Conservation (phyloP, 2,797 vertebrate genomes). For the Pagetopsis macropterus region DNA sequence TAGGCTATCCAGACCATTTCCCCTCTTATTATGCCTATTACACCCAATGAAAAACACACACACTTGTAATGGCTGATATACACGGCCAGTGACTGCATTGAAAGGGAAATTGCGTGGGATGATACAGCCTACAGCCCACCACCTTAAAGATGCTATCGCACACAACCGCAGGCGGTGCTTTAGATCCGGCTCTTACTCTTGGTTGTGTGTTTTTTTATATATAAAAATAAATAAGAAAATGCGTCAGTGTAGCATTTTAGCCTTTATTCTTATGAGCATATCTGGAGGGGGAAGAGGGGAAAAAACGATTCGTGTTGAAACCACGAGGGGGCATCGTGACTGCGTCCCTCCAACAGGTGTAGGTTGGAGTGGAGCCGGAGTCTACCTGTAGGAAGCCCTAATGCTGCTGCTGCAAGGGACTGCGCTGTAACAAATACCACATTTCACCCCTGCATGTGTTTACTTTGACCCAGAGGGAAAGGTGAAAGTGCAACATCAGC, state of each 20-base stretch:
- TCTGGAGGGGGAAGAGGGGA: conserved; percentile 12
- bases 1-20: not conserved
- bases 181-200: not conserved
- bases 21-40: conserved; percentile 44
- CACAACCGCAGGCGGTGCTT: conserved; percentile 51
- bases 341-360: conserved; percentile 82
- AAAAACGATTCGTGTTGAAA: conserved; percentile 51
- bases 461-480: conserved; percentile 24
- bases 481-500: conserved; percentile 6
- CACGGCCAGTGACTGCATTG: conserved; percentile 74
- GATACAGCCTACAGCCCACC: conserved; percentile 66
- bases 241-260: conserved; percentile 66
- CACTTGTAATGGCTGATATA: conserved; percentile 72
- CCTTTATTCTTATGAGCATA: conserved; percentile 44
- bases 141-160: conserved; percentile 64
- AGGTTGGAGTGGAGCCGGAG: conserved; percentile 61
- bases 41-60: conserved; percentile 63
- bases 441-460: not conserved
- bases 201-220: conserved; percentile 11
- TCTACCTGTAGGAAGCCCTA: conserved; percentile 69
- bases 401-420: conserved; percentile 44
- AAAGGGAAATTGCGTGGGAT: conserved; percentile 79
- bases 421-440: conserved; percentile 9
- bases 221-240: conserved; percentile 42
- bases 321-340: conserved; percentile 80